Percentiles rank a stretch among this genome's conserved stretches.
Conservation (phyloP, 2,113 vertebrate genomes). For the Hydrochoerus hydrochaeris region DNA sequence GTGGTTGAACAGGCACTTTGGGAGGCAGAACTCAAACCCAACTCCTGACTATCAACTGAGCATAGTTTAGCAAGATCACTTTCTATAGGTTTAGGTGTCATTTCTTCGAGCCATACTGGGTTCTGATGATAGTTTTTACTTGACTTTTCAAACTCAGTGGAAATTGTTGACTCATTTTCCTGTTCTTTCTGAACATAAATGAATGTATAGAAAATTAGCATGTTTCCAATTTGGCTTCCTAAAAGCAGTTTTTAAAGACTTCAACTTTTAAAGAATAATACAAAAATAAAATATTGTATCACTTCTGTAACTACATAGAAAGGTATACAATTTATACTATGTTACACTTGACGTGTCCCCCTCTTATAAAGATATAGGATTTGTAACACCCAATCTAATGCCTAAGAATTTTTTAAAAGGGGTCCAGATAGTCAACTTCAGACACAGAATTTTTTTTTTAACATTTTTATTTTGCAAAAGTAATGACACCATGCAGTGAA, state of each 20-base stretch:
- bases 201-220: constrained; percentile 26
- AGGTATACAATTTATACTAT: constrained; percentile 27
- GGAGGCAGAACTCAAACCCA: constrained; percentile 45
- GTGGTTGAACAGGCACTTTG: constrained; percentile 30
- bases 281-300: constrained; percentile 10
- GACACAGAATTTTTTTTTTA: background rate
- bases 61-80: constrained; percentile 4
- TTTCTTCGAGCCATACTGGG: constrained; percentile 61
- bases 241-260: constrained; percentile 25
- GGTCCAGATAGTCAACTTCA: constrained; percentile 9
- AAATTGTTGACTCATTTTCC: constrained; percentile 52
- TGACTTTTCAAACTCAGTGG: constrained; percentile 25
- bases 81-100: constrained; percentile 53
- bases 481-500: background rate
- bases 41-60: background rate
- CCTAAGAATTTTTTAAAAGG: constrained; percentile 9
- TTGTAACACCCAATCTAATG: background rate
- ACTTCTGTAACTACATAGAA: constrained; percentile 42
- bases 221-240: constrained; percentile 53
- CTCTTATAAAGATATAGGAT: background rate
- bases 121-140: constrained; percentile 46
- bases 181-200: constrained; percentile 80
- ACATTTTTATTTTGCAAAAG: constrained; percentile 53
- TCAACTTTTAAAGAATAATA: constrained; percentile 24
- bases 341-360: background rate